phyloP scores from a whole-genome alignment of 2,113 vertebrate species.

The Motacilla tschutschensis region DNA sequence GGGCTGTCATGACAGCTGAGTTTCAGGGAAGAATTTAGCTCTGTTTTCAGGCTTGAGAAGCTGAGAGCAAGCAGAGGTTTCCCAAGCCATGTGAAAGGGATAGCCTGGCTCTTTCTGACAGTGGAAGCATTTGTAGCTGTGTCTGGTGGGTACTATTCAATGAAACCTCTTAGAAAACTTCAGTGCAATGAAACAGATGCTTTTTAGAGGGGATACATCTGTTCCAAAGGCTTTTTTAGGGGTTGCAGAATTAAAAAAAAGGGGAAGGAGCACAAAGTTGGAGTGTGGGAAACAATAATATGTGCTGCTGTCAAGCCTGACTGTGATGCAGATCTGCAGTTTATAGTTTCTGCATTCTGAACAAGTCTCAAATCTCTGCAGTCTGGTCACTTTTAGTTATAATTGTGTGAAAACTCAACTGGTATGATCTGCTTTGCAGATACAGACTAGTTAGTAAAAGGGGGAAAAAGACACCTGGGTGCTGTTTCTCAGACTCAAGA shows the following conservation, averaged over 20 bases:
- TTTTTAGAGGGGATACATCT: background rate
- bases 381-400: fast-evolving
- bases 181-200: background rate
- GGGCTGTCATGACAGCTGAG: background rate
- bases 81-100: background rate
- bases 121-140: background rate
- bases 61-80: background rate
- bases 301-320: background rate
- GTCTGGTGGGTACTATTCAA: background rate
- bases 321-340: background rate
- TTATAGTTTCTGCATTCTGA: background rate
- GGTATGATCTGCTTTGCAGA: background rate
- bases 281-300: background rate
- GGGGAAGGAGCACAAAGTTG: background rate
- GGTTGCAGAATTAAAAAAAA: background rate
- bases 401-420: background rate
- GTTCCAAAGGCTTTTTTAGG: background rate
- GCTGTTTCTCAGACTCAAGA: background rate
- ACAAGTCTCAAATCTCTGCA: background rate
- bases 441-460: background rate
- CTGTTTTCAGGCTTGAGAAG: background rate
- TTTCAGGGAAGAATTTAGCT: background rate
- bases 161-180: background rate
- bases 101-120: background rate
- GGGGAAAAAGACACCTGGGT: background rate